Conservation (phyloP, 2,113 vertebrate genomes). For the Chinchilla lanigera region DNA sequence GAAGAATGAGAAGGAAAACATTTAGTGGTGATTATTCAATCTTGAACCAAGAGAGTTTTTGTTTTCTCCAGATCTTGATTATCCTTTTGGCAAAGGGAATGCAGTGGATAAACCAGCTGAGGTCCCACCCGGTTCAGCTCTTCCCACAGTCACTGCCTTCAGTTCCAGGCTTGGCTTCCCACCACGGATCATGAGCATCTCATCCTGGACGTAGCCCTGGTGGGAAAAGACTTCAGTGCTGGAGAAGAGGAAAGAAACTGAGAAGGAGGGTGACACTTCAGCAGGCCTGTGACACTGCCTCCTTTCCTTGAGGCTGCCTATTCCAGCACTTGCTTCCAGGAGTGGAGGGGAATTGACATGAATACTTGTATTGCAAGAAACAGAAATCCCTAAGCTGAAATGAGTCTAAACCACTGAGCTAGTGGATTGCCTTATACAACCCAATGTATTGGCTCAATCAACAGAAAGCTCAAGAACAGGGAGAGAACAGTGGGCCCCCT, state of each 20-base stretch:
- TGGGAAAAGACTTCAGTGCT: not conserved
- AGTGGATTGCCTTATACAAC: not conserved
- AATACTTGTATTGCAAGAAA: not conserved
- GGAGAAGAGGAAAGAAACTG: not conserved
- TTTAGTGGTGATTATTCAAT: not conserved
- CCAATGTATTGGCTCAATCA: not conserved
- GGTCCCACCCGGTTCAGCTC: not conserved
- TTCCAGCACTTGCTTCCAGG: not conserved
- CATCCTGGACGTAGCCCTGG: not conserved
- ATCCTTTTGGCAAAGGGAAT: not conserved
- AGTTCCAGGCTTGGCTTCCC: not conserved
- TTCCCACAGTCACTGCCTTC: not conserved
- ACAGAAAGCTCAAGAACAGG: not conserved
- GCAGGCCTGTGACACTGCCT: not conserved
- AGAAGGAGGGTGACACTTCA: not conserved
- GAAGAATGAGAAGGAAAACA: not conserved
- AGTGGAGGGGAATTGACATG: not conserved
- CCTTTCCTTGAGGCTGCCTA: rapidly evolving
- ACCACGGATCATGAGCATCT: not conserved
- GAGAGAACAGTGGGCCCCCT: not conserved
- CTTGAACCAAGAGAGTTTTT: not conserved
- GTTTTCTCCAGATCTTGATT: not conserved
- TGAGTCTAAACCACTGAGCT: not conserved
- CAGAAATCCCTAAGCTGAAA: not conserved
- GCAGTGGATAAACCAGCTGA: not conserved